These are phyloP conservation scores for Metellina segmentata DNA, from an alignment of 2,888 invertebrate genomes.

Conservation along the genomic window DNA sequence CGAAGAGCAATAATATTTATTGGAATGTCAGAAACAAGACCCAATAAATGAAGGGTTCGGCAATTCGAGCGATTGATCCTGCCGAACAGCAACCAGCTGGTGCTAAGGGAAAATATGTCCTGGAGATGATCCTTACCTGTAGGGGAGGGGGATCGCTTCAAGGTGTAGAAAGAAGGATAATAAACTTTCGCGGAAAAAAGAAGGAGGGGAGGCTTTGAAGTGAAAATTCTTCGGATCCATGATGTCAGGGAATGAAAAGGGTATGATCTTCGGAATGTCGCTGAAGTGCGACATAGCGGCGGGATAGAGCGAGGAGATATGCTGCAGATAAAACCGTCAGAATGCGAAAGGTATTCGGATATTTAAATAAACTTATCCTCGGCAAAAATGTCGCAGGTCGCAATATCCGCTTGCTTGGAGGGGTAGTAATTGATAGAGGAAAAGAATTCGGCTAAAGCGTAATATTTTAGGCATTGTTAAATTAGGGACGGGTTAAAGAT, in stretches of 20 bases:
- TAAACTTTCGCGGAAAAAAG: background rate
- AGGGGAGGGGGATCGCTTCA: background rate
- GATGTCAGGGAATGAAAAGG: background rate
- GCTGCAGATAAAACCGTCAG: background rate
- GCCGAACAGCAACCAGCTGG: conserved; percentile 53
- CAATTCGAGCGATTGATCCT: conserved; percentile 47
- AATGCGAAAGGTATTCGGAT: background rate
- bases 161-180: background rate
- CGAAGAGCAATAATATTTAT: conserved; percentile 72
- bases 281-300: background rate
- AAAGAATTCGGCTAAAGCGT: background rate
- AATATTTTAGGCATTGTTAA: background rate
- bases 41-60: conserved; percentile 60
- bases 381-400: no score
- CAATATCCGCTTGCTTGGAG: background rate
- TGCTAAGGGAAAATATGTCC: conserved; percentile 42
- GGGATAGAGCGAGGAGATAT: background rate
- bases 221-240: background rate
- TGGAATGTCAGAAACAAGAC: conserved; percentile 56
- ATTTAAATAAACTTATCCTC: background rate
- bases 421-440: background rate
- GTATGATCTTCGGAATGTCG: background rate
- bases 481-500: background rate
- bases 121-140: conserved; percentile 24
- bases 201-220: background rate